Conservation (phyloP, 2,113 vertebrate species). For the Arvicanthis niloticus region DNA sequence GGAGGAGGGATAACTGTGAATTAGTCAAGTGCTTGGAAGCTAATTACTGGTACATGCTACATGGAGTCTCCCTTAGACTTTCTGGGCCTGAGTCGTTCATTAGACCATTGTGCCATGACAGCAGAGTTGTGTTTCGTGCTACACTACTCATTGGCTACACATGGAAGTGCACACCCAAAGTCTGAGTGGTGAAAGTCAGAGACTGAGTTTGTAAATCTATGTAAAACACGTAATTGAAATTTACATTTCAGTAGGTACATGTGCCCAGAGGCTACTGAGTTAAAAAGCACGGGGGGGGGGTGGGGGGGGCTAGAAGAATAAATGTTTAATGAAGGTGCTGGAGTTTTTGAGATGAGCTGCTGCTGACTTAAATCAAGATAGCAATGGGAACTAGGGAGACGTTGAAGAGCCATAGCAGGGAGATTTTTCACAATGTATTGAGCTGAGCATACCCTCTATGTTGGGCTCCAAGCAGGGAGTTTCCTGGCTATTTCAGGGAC, state of each 20-base stretch:
- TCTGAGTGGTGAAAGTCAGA: not conserved
- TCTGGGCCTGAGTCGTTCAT: not conserved
- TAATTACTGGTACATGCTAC: not conserved
- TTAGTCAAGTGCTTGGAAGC: not conserved
- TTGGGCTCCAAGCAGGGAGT: not conserved
- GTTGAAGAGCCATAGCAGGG: not conserved
- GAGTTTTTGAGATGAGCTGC: not conserved
- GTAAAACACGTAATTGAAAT: constrained; percentile 3
- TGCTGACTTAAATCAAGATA: not conserved
- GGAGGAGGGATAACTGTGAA: not conserved
- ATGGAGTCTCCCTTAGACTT: not conserved
- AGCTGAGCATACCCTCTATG: not conserved
- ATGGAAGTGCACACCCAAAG: not conserved
- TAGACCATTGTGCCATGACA: not conserved
- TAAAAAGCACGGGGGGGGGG: not conserved
- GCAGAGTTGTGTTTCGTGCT: not conserved
- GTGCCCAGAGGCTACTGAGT: not conserved
- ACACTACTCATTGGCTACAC: not conserved
- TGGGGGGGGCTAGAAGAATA: not conserved
- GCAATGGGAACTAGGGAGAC: not conserved
- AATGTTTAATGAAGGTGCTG: not conserved
- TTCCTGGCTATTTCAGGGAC: not conserved
- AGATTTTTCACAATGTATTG: not conserved
- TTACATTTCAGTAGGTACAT: not conserved
- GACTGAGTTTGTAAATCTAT: not conserved